Base-by-base conservation (phyloP, 2,797 vertebrate genomes). In the Sus cebifrons region DNA sequence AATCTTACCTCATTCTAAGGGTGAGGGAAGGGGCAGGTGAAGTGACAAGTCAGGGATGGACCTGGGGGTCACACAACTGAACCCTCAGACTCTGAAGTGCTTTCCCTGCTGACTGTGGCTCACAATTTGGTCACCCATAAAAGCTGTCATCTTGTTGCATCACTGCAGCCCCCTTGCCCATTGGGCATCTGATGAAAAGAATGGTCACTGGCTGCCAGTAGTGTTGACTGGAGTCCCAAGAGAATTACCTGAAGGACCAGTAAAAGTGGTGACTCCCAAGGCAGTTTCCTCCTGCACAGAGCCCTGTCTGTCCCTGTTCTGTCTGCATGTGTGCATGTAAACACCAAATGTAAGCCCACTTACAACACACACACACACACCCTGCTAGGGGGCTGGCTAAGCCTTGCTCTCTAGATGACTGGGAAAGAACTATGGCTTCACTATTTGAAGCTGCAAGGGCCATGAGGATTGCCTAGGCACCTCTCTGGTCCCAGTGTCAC, bases 281-380 rank as follows among this genome's bases (percentile, higher is more conserved):
- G 32, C n/a, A 81, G 56, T 77, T 94, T 94, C 49, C 20, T 77
- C 82, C 71, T 62, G n/a, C 21, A 56, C 40, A 18, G 79, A 93
- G 74, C 56, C 20, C 62, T 83, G 62, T 60, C 60, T 20, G 75
- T 81, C 68, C 40, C 27, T 89, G 62, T 82, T 65, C 2, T 73
- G 6, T 6, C 23, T 65, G 14, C 17, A 11, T 70, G 56, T 32
- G 3, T 12, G 9, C 3, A 13, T 3, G 25, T 20, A 64, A 21
- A 36, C 10, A 32, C 67, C 54, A 74, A 40, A 52, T 7, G 15
- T 6, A 16, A 29, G 18, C 14, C 21, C 14, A 54, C 56, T 54
- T 18, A 27, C 49, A 77, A 56, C 29, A 62, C 15, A 36, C 52
- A 23, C 25, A 18, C 9, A 36, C 3, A 27, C 5, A 27, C 52